phyloP scores from a whole-genome alignment of 2,888 invertebrate genomes.

The Zele albiditarsus region DNA sequence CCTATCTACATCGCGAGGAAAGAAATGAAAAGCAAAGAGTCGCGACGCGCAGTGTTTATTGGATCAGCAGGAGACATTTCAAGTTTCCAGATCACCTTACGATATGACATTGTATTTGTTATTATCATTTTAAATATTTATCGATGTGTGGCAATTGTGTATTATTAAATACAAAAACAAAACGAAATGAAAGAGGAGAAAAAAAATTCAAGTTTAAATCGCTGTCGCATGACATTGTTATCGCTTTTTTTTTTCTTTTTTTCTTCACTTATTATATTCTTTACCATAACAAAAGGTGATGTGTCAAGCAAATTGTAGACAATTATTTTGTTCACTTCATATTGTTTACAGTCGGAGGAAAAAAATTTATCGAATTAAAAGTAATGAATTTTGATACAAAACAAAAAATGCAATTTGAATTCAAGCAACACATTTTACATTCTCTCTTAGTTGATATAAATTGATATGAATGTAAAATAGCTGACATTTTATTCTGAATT shows the following conservation, averaged over 20 bases:
- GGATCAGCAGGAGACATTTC: conserved; percentile 46
- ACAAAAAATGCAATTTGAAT: too few species aligned
- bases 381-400: too few species aligned
- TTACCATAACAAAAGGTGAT: not conserved
- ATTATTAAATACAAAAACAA: not conserved
- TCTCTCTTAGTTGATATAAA: too few species aligned
- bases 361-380: too few species aligned
- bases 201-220: not conserved
- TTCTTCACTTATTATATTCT: too few species aligned
- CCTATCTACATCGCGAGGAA: not conserved
- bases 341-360: too few species aligned
- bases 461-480: too few species aligned
- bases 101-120: not conserved
- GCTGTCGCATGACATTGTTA: not conserved
- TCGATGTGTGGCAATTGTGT: not conserved
- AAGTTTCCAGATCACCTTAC: conserved; percentile 30
- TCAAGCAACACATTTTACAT: too few species aligned
- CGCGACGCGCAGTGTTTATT: conserved; percentile 46
- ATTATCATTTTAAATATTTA: conserved; percentile 5
- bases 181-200: not conserved
- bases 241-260: not conserved
- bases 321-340: not conserved
- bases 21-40: conserved; percentile 28
- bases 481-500: too few species aligned
- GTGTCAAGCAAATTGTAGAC: not conserved